Evolutionary conservation across 1,140 invertebrate species (phyloP), one percentile per base, ranked within the genome.

Genomic region (Cyphomyrmex costatus): DNA sequence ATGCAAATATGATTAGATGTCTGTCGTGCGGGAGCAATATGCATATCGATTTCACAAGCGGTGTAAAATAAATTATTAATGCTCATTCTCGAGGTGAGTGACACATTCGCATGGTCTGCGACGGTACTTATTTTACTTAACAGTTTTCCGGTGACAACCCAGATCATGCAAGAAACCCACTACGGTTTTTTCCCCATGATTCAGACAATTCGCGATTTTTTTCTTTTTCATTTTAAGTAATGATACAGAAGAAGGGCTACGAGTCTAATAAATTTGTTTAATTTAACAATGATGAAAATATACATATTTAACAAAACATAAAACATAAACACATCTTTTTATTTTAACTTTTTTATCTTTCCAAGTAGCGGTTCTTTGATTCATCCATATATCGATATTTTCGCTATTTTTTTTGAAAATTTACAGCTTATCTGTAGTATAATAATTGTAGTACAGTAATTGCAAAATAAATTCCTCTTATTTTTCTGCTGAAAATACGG

Each of bases 61-160:
- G 27, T 24, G n/a, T 58, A 46, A 83, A 77, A 77, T 65, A 63
- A 85, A 78, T 73, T 76, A 73, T 87, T 85, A 71, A 76, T 5
- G 24, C 53, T 53, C n/a, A 42, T 42, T 87, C 46, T 21, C 16
- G 58, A 58, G 65, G 73, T 73, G 60, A 87, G 19, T 84, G 79
- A 88, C 85, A 87, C 73, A 58, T 30, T 66, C 30, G 6, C 21
- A 27, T 65, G 6, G 16, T 16, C 24, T 33, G 42, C 49, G 8
- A 27, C 1, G 14, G 24, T 19, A 86, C 51, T 86, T 27, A 86
- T 51, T 86, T 27, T 60, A 16, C 46, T 53, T 42, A 30, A 49
- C 46, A 56, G 0, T 12, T 74, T 74, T 19, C 3, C 24, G n/a
- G n/a, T 27, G 27, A 70, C 27, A 82, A 73, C 14, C 6, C 36